Conservation (phyloP, 2,113 vertebrate genomes). For the Grallaria varia region DNA sequence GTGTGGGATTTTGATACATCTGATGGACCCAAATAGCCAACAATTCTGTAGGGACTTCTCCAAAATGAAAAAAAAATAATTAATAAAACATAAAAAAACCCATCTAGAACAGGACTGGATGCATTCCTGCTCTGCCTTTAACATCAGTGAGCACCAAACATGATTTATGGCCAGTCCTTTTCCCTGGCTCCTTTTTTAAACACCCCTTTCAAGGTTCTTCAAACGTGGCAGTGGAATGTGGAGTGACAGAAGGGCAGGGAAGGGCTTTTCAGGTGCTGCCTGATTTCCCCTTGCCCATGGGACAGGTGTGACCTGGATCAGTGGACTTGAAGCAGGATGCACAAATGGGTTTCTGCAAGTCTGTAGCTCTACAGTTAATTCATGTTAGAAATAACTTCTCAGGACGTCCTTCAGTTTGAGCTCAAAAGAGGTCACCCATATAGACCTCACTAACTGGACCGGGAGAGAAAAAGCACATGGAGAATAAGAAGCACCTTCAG, state of each 20-base stretch:
- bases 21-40: not conserved
- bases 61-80: not conserved
- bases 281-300: not conserved
- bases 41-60: not conserved
- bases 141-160: not conserved
- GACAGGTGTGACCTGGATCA: constrained; percentile 47
- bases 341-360: not conserved
- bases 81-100: not conserved
- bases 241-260: not conserved
- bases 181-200: not conserved
- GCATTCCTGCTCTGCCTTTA: not conserved
- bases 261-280: not conserved
- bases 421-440: constrained; percentile 15
- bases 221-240: not conserved
- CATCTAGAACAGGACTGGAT: not conserved
- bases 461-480: not conserved
- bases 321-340: not conserved
- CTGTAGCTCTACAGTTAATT: not conserved
- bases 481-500: not conserved
- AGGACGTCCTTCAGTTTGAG: not conserved
- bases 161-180: not conserved
- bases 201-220: not conserved
- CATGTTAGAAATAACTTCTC: not conserved
- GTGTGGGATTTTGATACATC: not conserved
- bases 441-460: not conserved